Conservation (phyloP, 1,140 invertebrate species). For the Drosophila sp. region DNA sequence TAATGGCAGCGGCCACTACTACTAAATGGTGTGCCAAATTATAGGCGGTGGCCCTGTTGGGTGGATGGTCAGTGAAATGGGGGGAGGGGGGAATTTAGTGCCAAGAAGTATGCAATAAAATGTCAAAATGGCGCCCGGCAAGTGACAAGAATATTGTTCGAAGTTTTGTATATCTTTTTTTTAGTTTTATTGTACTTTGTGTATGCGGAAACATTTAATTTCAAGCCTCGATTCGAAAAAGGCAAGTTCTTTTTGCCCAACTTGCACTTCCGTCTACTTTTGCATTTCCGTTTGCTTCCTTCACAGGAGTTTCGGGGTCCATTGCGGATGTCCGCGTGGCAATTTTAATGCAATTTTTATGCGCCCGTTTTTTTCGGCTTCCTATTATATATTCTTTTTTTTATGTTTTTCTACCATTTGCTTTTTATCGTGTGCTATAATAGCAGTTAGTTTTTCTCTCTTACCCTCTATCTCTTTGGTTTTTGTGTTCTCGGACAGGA, state of each 20-base stretch:
- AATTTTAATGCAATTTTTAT: conserved; percentile 81
- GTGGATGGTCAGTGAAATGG: too few relatives aligned
- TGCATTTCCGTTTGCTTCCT: conserved; percentile 61
- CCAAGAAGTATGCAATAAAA: conserved; percentile 69
- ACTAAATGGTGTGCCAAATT: conserved; percentile 78
- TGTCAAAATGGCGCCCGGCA: conserved; percentile 68
- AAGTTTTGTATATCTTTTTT: conserved; percentile 23
- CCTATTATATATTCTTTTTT: conserved; percentile 58
- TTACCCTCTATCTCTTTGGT: background rate
- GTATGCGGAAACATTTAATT: conserved; percentile 71
- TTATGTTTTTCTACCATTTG: conserved; percentile 29
- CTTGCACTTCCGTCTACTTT: conserved; percentile 76
- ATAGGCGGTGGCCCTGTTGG: conserved; percentile 23
- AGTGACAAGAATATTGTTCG: conserved; percentile 66
- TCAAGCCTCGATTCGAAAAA: conserved; percentile 40
- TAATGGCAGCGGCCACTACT: background rate
- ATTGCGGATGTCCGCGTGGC: conserved; percentile 73
- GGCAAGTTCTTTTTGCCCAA: conserved; percentile 62
- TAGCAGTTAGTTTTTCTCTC: conserved; percentile 41
- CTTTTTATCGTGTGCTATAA: conserved; percentile 53
- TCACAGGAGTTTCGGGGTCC: conserved; percentile 43
- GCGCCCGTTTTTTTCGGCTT: conserved; percentile 69
- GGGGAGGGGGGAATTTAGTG: conserved; percentile 2
- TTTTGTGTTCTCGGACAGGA: conserved; percentile 5
- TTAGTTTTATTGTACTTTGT: conserved; percentile 7